A percentile compares a stretch with the other conserved stretches of the same genome.
phyloP scores from a whole-genome alignment of 2,888 invertebrate species.

The Isoperla grammatica region DNA sequence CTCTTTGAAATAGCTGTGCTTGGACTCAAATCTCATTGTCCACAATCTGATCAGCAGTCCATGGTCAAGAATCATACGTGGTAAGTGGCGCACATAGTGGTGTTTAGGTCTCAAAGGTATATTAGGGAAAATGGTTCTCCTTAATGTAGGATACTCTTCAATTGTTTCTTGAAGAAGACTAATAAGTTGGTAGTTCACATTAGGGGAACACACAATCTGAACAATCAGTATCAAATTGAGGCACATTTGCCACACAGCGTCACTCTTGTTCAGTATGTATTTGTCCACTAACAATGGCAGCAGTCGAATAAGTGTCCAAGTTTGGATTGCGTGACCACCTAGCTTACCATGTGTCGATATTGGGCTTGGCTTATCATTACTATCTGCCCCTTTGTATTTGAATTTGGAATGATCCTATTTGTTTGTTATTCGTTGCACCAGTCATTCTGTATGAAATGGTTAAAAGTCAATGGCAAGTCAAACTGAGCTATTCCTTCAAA shows the following conservation, averaged over 20 bases:
- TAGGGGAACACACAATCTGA: not conserved
- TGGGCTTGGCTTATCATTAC: not conserved
- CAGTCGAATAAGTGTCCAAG: constrained; percentile 2
- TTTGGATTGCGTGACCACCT: constrained; percentile 4
- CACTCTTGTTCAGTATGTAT: not conserved
- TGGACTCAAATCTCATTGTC: constrained; percentile 25
- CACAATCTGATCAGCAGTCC: constrained; percentile 21
- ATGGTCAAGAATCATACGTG: constrained; percentile 20
- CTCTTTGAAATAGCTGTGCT: too few relatives aligned
- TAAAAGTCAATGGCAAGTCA: too few relatives aligned
- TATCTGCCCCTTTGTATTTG: not conserved
- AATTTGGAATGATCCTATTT: not conserved
- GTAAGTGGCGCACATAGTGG: constrained; percentile 25
- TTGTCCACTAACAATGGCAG: not conserved
- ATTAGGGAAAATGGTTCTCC: not conserved
- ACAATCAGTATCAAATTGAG: not conserved
- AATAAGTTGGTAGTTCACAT: too few relatives aligned
- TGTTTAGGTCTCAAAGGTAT: constrained; percentile 21
- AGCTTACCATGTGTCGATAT: not conserved
- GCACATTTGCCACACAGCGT: not conserved
- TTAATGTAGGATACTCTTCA: not conserved
- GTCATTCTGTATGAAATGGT: too few relatives aligned
- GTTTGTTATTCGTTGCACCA: not conserved
- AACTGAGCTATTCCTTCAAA: too few relatives aligned
- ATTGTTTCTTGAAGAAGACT: not conserved